A percentile compares a stretch with the other conserved stretches of the same genome.
phyloP scores from a whole-genome alignment of 92 coral and sea anemone species.

The Palythoa grandis region DNA sequence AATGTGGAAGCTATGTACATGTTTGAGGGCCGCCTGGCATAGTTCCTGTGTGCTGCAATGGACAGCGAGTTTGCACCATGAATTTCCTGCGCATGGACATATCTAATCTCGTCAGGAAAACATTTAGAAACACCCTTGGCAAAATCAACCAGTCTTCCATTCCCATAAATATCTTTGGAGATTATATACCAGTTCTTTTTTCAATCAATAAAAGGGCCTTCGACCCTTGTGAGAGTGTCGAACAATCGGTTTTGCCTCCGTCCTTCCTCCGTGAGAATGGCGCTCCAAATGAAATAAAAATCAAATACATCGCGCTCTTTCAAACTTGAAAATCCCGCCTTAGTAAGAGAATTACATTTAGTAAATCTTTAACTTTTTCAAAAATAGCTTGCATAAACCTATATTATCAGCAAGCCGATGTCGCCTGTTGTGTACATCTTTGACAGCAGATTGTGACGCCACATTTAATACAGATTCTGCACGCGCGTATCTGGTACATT shows the following conservation, averaged over 20 bases:
- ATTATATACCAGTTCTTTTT: slow-evolving; percentile 7
- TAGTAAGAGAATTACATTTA: slow-evolving; percentile 5
- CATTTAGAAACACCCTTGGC: too few species aligned
- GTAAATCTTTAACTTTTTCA: slow-evolving; percentile 7
- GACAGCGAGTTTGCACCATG: slow-evolving; percentile 6
- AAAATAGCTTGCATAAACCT: slow-evolving; percentile 1
- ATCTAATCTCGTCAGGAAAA: too few species aligned
- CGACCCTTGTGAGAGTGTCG: slow-evolving; percentile 15
- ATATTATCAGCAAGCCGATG: neutral
- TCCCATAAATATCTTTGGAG: slow-evolving; percentile 19
- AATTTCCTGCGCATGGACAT: neutral
- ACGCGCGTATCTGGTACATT: neutral
- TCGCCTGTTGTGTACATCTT: slow-evolving; percentile 24
- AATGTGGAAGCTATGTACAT: neutral
- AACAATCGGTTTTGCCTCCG: slow-evolving; percentile 18
- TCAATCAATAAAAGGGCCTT: slow-evolving; percentile 6
- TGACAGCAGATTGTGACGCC: slow-evolving; percentile 12
- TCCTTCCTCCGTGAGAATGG: slow-evolving; percentile 17
- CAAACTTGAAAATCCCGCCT: slow-evolving; percentile 16
- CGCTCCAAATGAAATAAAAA: slow-evolving; percentile 2
- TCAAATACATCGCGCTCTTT: slow-evolving; percentile 12
- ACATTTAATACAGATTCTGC: slow-evolving; percentile 3
- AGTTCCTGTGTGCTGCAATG: neutral
- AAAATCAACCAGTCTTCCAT: too few species aligned
- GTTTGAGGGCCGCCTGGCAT: slow-evolving; percentile 6